phyloP scores from a whole-genome alignment of 2,797 vertebrate species.

The Pempheris klunzingeri region DNA sequence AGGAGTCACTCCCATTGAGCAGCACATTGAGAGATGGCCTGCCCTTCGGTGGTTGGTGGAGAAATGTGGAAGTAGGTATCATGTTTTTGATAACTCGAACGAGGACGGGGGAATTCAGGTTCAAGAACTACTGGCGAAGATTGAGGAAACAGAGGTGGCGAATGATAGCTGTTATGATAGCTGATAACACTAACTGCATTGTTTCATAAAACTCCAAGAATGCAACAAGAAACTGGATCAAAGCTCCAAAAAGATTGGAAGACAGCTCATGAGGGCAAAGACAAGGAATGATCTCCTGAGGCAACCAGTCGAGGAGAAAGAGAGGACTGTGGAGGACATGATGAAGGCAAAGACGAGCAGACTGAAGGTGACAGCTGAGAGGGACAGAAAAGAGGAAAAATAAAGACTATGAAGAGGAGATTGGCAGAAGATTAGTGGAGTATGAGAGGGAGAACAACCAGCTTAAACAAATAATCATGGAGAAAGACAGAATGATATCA shows the following conservation, averaged over 20 bases:
- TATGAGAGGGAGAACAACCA: constrained; percentile 29
- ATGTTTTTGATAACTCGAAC: constrained; percentile 65
- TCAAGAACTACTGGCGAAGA: constrained; percentile 63
- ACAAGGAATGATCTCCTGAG: constrained; percentile 30
- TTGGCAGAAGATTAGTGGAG: constrained; percentile 5
- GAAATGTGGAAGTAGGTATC: constrained; percentile 74
- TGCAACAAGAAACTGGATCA: constrained; percentile 32
- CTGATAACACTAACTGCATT: constrained; percentile 37
- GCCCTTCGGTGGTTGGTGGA: constrained; percentile 68
- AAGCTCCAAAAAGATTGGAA: constrained; percentile 34
- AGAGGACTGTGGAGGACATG: constrained; percentile 16
- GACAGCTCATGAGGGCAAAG: constrained; percentile 29
- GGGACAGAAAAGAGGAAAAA: constrained; percentile 1
- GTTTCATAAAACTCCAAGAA: constrained; percentile 42
- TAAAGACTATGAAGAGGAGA: constrained; percentile 29
- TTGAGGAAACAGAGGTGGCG: constrained; percentile 56
- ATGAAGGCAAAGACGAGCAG: constrained; percentile 29
- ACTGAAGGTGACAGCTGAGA: not conserved
- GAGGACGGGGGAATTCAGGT: constrained; percentile 52
- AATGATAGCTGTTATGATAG: constrained; percentile 59
- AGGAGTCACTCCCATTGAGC: constrained; percentile 57
- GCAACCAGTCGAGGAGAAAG: constrained; percentile 29
- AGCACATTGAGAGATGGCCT: constrained; percentile 69
- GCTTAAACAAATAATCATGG: constrained; percentile 22
- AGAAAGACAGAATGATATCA: constrained; percentile 43